Evolutionary conservation across 2,888 invertebrate genomes (phyloP).

Genomic region (Diogma glabrata): DNA sequence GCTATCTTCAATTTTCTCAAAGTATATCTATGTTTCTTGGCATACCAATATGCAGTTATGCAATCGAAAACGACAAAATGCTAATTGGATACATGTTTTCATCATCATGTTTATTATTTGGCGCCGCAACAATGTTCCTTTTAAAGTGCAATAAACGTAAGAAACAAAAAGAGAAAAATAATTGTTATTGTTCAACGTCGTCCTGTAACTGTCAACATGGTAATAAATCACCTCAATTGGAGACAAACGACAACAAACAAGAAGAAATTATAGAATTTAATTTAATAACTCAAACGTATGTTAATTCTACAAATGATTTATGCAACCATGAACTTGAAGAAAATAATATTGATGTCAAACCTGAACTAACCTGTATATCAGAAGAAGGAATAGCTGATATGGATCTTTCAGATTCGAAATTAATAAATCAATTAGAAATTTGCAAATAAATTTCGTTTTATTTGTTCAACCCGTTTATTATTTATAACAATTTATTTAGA

Average conservation of each 20-base stretch:
- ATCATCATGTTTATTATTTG: no score
- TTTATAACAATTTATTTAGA: no score
- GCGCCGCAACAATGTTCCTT: no score
- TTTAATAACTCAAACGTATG: not conserved
- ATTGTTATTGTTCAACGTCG: constrained; percentile 42
- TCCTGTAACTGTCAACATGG: constrained; percentile 32
- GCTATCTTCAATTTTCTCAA: constrained; percentile 78
- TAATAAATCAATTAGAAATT: constrained; percentile 1
- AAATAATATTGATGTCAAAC: constrained; percentile 44
- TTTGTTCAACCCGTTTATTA: no score
- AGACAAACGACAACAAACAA: not conserved
- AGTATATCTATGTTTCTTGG: constrained; percentile 76
- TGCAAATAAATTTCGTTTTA: no score
- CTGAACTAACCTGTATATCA: constrained; percentile 75
- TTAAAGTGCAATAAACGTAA: no score
- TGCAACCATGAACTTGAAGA: not conserved
- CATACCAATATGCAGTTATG: constrained; percentile 60
- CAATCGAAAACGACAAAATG: not conserved
- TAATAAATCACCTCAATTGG: not conserved
- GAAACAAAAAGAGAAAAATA: no score
- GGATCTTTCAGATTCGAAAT: constrained; percentile 35
- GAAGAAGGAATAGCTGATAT: constrained; percentile 75
- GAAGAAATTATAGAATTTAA: not conserved
- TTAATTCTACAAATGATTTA: not conserved
- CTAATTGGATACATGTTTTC: not conserved